phyloP scores from a whole-genome alignment of 2,797 vertebrate genomes.

The Bufotes viridis region DNA sequence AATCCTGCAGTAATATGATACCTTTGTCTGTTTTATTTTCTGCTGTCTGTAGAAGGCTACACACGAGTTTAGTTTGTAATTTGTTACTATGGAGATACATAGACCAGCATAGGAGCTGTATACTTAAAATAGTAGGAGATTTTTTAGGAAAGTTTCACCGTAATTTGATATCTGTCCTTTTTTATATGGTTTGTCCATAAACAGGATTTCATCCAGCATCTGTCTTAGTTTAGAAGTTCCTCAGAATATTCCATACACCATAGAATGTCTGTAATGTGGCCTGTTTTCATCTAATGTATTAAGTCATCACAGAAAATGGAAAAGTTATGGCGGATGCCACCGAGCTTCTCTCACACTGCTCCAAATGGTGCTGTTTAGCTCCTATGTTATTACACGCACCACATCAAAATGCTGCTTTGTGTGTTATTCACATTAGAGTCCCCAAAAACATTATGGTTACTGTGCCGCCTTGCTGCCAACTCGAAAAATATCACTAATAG shows the following conservation, averaged over 20 bases:
- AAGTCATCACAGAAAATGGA: constrained; percentile 62
- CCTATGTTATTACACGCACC: constrained; percentile 66
- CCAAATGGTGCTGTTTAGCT: constrained; percentile 66
- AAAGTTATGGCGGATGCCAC: constrained; percentile 57
- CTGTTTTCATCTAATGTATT: constrained; percentile 36
- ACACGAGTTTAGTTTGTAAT: not conserved
- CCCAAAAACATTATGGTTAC: constrained; percentile 66
- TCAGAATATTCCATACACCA: not conserved
- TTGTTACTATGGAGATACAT: not conserved
- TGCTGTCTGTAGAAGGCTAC: not conserved
- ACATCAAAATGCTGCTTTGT: constrained; percentile 64
- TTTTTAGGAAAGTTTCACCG: not conserved
- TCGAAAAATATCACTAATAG: constrained; percentile 68
- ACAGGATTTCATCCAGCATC: not conserved
- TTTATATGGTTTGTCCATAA: not conserved
- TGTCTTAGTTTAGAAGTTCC: constrained; percentile 14
- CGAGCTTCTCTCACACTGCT: constrained; percentile 60
- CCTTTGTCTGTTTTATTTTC: not conserved
- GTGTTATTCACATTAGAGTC: constrained; percentile 61
- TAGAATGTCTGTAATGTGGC: constrained; percentile 46
- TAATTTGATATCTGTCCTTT: not conserved
- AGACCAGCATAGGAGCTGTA: not conserved
- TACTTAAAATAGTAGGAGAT: not conserved
- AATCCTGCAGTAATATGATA: not conserved
- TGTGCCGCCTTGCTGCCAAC: constrained; percentile 38